phyloP scores from a whole-genome alignment of 37 sponge, comb jelly and placozoan species.

The Geodia barretti region DNA sequence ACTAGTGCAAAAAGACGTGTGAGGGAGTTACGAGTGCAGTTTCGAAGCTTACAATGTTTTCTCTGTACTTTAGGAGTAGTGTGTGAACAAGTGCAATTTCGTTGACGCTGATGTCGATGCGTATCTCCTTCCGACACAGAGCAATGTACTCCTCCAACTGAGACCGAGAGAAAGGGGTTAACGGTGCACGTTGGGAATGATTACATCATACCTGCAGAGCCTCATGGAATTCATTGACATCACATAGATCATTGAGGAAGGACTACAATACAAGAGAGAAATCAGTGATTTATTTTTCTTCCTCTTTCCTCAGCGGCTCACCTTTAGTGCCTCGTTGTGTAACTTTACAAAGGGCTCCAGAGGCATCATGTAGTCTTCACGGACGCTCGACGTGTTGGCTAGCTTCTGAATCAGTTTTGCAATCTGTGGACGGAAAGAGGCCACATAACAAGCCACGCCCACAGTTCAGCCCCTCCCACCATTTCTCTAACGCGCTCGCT shows the following conservation, averaged over 20 bases:
- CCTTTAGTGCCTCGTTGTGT: constrained; percentile 78
- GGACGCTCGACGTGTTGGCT: constrained; percentile 71
- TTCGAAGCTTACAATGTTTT: constrained; percentile 58
- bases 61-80: constrained; percentile 67
- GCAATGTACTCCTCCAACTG: constrained; percentile 90
- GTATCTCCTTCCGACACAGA: constrained; percentile 72
- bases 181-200: not conserved
- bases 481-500: too few relatives aligned
- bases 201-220: constrained; percentile 38
- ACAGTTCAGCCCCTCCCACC: too few relatives aligned
- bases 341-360: constrained; percentile 74
- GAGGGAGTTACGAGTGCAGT: too few relatives aligned
- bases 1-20: too few relatives aligned
- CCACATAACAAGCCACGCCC: too few relatives aligned
- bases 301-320: not conserved
- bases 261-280: constrained; percentile 10
- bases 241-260: constrained; percentile 76
- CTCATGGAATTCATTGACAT: constrained; percentile 86
- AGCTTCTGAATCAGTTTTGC: constrained; percentile 84
- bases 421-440: too few relatives aligned
- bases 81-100: constrained; percentile 73
- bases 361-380: constrained; percentile 79
- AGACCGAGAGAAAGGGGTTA: not conserved
- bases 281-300: not conserved
- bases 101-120: constrained; percentile 71